These are phyloP conservation scores for Copsychus sechellarum DNA, from an alignment of 2,113 vertebrate species.

Conservation along the genomic window DNA sequence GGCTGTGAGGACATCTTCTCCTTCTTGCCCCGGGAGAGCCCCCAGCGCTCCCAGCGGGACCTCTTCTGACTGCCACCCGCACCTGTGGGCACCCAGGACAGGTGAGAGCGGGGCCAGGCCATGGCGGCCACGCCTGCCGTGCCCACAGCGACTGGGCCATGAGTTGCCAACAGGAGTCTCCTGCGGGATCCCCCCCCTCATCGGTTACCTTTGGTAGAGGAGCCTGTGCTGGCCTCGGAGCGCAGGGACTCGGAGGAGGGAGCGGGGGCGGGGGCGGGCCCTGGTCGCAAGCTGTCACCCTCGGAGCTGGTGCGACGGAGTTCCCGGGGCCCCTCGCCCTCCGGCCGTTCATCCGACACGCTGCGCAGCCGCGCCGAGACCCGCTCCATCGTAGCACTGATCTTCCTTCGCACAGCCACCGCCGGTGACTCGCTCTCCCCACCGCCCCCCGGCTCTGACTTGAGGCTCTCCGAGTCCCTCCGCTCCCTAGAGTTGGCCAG, in stretches of 20 bases:
- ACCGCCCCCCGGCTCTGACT: constrained; percentile 66
- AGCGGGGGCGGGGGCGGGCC: constrained; percentile 76
- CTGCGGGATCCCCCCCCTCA: no score
- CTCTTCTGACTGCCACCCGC: constrained; percentile 37
- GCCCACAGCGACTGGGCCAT: rapidly evolving
- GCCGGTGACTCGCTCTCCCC: constrained; percentile 84
- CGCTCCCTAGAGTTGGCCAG: constrained; percentile 80
- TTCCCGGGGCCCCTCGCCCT: neutral
- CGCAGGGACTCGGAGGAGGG: constrained; percentile 91
- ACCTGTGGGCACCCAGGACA: neutral
- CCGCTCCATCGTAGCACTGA: constrained; percentile 89
- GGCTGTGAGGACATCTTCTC: constrained; percentile 89
- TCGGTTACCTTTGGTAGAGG: constrained; percentile 71
- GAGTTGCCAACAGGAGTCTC: rapidly evolving
- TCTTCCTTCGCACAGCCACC: constrained; percentile 86
- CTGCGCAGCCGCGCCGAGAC: constrained; percentile 90
- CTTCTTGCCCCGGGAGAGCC: constrained; percentile 82
- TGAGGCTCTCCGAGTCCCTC: constrained; percentile 76
- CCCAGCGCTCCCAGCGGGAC: constrained; percentile 93
- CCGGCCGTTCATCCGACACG: constrained; percentile 48
- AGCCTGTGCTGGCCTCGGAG: constrained; percentile 84
- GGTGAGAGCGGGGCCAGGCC: neutral
- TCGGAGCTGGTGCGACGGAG: constrained; percentile 87
- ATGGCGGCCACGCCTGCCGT: rapidly evolving
- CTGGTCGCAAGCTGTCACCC: constrained; percentile 79